phyloP scores from a whole-genome alignment of 2,797 vertebrate genomes.

The Ptychobarbus kaznakovi region DNA sequence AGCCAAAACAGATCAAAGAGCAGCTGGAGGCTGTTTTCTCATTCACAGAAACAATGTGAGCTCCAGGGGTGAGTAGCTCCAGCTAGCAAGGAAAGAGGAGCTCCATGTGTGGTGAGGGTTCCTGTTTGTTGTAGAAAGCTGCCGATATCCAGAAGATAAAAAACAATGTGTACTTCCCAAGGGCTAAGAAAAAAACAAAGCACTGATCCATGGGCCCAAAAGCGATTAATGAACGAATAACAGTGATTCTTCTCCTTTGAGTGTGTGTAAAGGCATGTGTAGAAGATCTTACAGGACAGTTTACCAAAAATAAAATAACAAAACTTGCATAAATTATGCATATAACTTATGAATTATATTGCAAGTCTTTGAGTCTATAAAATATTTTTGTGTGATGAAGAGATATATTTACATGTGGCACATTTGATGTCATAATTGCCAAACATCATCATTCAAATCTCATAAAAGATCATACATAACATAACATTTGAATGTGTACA shows the following conservation, averaged over 20 bases:
- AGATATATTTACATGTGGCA: neutral
- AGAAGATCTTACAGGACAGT: neutral
- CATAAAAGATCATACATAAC: neutral
- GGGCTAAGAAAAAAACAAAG: neutral
- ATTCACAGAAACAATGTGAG: slow-evolving; percentile 34
- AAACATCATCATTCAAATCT: neutral
- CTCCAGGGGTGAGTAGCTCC: neutral
- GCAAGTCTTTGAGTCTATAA: neutral
- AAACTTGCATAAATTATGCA: neutral
- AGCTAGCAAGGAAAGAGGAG: slow-evolving; percentile 7
- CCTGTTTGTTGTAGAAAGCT: slow-evolving; percentile 23
- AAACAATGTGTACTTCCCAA: slow-evolving; percentile 10
- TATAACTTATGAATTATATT: neutral
- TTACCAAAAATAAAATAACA: neutral
- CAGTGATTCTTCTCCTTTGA: neutral
- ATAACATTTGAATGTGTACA: neutral
- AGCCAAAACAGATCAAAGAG: slow-evolving; percentile 43
- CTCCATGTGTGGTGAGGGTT: slow-evolving; percentile 4
- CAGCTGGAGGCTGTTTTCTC: slow-evolving; percentile 35
- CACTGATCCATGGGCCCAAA: neutral
- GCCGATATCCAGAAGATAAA: slow-evolving; percentile 11
- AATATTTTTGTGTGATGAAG: neutral
- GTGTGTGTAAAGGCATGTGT: neutral
- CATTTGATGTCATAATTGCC: too few relatives aligned
- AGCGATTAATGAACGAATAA: neutral